phyloP scores from a whole-genome alignment of 1,140 invertebrate species.

The Dendrolimus punctatus region DNA sequence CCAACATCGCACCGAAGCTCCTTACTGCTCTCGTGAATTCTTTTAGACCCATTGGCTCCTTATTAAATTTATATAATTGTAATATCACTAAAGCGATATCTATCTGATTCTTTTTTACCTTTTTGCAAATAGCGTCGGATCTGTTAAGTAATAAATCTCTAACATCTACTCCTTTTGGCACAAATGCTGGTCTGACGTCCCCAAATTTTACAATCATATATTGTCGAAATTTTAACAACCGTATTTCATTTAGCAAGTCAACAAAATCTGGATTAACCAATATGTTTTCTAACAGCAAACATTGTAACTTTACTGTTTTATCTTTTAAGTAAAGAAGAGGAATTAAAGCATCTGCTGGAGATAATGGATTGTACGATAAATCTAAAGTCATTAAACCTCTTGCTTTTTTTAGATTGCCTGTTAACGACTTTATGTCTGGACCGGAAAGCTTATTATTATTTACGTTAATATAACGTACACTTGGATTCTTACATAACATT shows the following conservation, averaged over 20 bases:
- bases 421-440: constrained; percentile 14
- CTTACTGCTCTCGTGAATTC: constrained; percentile 15
- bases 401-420: constrained; percentile 14
- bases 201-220: constrained; percentile 29
- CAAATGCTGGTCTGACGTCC: constrained; percentile 9
- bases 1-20: constrained; percentile 15
- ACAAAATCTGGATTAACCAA: constrained; percentile 30
- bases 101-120: constrained; percentile 15
- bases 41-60: constrained; percentile 19
- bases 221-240: constrained; percentile 21
- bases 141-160: constrained; percentile 30
- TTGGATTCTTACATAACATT: constrained; percentile 16
- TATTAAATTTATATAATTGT: constrained; percentile 18
- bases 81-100: constrained; percentile 27
- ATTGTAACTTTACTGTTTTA: constrained; percentile 16
- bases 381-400: constrained; percentile 25
- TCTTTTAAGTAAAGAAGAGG: constrained; percentile 23
- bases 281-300: constrained; percentile 30
- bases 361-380: constrained; percentile 33
- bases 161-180: constrained; percentile 16
- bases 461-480: constrained; percentile 25
- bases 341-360: constrained; percentile 17
- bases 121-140: constrained; percentile 21
- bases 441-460: constrained; percentile 35
- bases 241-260: constrained; percentile 14